Conservation (phyloP, 1,140 invertebrate genomes). For the Calycopis cecrops region DNA sequence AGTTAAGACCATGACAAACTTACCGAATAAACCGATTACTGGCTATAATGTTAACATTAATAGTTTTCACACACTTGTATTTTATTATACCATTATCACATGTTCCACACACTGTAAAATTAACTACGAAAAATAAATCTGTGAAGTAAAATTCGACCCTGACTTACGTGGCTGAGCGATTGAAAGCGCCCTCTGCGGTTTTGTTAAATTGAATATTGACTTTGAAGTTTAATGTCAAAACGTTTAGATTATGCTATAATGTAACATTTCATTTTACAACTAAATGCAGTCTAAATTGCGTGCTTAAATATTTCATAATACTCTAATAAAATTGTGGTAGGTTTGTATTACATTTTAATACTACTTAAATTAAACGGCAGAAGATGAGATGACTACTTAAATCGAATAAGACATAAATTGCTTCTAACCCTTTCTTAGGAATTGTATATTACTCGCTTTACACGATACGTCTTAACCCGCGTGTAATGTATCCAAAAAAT, state of each 20-base stretch:
- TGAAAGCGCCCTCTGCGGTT: slow-evolving; percentile 61
- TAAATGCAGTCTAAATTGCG: no score
- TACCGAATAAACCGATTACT: slow-evolving; percentile 52
- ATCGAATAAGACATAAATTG: no score
- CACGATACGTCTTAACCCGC: no score
- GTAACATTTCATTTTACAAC: no score
- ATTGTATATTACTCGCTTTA: no score
- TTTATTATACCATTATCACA: slow-evolving; percentile 63
- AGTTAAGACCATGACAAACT: slow-evolving; percentile 38
- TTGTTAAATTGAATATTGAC: slow-evolving; percentile 58
- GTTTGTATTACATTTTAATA: no score
- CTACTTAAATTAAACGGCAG: no score
- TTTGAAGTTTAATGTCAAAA: slow-evolving; percentile 42
- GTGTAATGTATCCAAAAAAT: no score
- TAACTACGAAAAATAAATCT: slow-evolving; percentile 57
- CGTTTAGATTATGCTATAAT: slow-evolving; percentile 22
- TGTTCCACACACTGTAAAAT: slow-evolving; percentile 53
- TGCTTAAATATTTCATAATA: no score
- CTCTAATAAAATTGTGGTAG: no score
- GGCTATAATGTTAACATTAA: slow-evolving; percentile 43
- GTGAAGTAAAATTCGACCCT: slow-evolving; percentile 69
- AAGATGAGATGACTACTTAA: no score
- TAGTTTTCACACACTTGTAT: slow-evolving; percentile 43
- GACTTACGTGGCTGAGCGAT: slow-evolving; percentile 73
- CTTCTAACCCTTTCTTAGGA: no score